Conservation (phyloP, 23 tunicate genomes). For the Clavelina lepadiformis region DNA sequence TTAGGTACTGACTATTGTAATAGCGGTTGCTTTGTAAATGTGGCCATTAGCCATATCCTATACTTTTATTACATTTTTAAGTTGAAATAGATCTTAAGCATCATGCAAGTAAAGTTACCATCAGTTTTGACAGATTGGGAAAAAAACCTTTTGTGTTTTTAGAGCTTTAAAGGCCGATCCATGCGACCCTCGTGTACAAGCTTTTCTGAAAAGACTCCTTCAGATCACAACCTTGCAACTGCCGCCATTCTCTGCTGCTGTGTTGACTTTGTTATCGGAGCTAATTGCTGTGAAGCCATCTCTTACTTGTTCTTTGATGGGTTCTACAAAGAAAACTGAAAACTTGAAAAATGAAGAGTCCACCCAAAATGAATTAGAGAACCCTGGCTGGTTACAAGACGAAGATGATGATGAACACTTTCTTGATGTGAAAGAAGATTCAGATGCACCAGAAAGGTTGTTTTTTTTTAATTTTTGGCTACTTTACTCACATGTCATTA, state of each 20-base stretch:
- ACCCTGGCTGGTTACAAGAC: too few relatives aligned
- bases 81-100: too few relatives aligned
- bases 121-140: too few relatives aligned
- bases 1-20: slow-evolving; percentile 51
- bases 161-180: slow-evolving; percentile 75
- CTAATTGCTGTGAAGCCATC: slow-evolving; percentile 17
- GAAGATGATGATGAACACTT: slow-evolving; percentile 84
- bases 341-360: not conserved
- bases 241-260: slow-evolving; percentile 62
- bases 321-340: not conserved
- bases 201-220: slow-evolving; percentile 58
- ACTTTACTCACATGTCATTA: too few relatives aligned
- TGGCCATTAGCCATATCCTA: too few relatives aligned
- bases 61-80: too few relatives aligned
- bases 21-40: too few relatives aligned
- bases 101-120: too few relatives aligned
- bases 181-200: slow-evolving; percentile 47
- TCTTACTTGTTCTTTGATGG: slow-evolving; percentile 2
- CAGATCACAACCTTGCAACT: slow-evolving; percentile 51
- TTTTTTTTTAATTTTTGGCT: too few relatives aligned
- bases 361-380: not conserved
- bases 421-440: slow-evolving; percentile 46
- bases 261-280: slow-evolving; percentile 48
- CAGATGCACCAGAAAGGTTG: slow-evolving; percentile 31
- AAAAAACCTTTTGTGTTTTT: too few relatives aligned